A percentile compares a stretch with the other conserved stretches of the same genome.
phyloP scores from a whole-genome alignment of 2,888 invertebrate species.

The Spisula subtruncata region DNA sequence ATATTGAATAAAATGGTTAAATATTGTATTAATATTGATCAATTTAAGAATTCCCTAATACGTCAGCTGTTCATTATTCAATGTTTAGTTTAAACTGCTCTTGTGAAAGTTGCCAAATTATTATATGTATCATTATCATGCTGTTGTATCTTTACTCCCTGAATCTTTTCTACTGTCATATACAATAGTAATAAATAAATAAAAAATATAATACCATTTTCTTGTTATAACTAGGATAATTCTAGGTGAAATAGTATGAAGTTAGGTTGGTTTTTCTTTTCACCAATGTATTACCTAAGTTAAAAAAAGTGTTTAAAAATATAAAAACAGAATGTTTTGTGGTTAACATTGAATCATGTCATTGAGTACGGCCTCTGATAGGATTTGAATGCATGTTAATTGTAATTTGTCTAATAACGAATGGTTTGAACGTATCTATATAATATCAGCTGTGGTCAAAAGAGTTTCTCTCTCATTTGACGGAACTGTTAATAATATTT shows the following conservation, averaged over 20 bases:
- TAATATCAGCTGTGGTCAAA: background rate
- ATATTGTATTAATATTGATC: background rate
- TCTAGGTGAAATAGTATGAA: too few relatives aligned
- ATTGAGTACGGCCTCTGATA: background rate
- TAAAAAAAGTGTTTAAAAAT: background rate
- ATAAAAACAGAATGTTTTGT: background rate
- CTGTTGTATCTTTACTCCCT: too few relatives aligned
- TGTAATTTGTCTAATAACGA: too few relatives aligned
- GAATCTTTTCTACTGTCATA: too few relatives aligned
- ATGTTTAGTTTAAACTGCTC: background rate
- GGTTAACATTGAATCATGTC: background rate
- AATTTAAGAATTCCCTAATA: background rate
- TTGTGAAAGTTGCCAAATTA: background rate
- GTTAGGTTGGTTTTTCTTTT: too few relatives aligned
- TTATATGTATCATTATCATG: too few relatives aligned
- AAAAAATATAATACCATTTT: too few relatives aligned
- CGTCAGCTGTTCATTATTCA: background rate
- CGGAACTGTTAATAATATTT: background rate
- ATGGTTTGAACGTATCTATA: background rate
- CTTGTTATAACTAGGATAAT: too few relatives aligned
- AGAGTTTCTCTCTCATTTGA: background rate
- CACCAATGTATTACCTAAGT: background rate
- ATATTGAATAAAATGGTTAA: background rate
- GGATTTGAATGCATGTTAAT: too few relatives aligned
- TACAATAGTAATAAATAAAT: too few relatives aligned